Conservation (phyloP, 2,113 vertebrate species). For the chimpanzee (Pan troglodytes) region NHGRI_mPanTro3-v2.1_pri NC_072410.2:46921501-46922000, state of each 20-base stretch:
- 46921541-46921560: not conserved
- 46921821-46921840: not conserved
- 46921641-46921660: not conserved
- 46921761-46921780: not conserved
- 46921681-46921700: not conserved
- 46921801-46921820: not conserved
- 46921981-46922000: too few species aligned
- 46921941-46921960: too few species aligned
- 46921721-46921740: not conserved
- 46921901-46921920: not conserved
- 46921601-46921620: not conserved
- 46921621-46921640: not conserved
- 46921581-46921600: not conserved
- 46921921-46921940: not conserved
- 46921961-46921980: too few species aligned
- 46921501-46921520: not conserved
- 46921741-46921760: not conserved
- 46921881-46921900: not conserved
- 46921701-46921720: not conserved
- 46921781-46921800: not conserved
- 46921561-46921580: not conserved
- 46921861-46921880: not conserved
- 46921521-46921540: not conserved
- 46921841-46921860: not conserved
- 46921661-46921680: not conserved